phyloP scores from a whole-genome alignment of 2,888 invertebrate genomes.

The Cephus nigrinus region DNA sequence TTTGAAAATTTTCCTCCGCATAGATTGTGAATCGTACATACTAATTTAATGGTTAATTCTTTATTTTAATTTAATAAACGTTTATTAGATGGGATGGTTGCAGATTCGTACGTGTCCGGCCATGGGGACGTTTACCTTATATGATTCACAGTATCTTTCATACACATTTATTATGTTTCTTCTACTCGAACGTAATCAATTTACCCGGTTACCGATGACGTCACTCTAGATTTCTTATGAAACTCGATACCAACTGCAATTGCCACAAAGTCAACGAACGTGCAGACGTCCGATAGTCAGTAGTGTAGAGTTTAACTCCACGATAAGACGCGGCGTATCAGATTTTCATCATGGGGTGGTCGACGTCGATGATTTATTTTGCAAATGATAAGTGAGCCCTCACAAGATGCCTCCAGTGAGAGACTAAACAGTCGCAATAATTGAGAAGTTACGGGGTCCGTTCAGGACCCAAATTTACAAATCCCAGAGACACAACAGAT shows the following conservation, averaged over 20 bases:
- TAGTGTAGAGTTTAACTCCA: background rate
- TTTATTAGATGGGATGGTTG: too few species aligned
- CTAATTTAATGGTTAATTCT: too few species aligned
- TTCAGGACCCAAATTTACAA: background rate
- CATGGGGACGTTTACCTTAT: background rate
- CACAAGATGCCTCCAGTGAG: background rate
- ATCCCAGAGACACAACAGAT: background rate
- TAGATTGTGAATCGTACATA: too few species aligned
- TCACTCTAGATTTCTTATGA: background rate
- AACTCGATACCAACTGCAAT: background rate
- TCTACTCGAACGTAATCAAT: background rate
- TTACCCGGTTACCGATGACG: background rate
- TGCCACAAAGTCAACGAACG: background rate
- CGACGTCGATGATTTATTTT: background rate
- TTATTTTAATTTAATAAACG: too few species aligned
- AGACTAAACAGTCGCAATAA: background rate
- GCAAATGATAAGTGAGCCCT: background rate
- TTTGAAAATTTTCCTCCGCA: too few species aligned
- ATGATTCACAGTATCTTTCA: background rate
- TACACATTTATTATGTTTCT: background rate
- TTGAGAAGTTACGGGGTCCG: background rate
- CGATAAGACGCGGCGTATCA: background rate
- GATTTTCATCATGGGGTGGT: background rate
- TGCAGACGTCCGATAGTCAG: background rate
- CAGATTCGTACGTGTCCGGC: too few species aligned